Evolutionary conservation across 2,113 vertebrate species (phyloP), one percentile per base, ranked within the genome.

Genomic region (Corythornis cristatus): DNA sequence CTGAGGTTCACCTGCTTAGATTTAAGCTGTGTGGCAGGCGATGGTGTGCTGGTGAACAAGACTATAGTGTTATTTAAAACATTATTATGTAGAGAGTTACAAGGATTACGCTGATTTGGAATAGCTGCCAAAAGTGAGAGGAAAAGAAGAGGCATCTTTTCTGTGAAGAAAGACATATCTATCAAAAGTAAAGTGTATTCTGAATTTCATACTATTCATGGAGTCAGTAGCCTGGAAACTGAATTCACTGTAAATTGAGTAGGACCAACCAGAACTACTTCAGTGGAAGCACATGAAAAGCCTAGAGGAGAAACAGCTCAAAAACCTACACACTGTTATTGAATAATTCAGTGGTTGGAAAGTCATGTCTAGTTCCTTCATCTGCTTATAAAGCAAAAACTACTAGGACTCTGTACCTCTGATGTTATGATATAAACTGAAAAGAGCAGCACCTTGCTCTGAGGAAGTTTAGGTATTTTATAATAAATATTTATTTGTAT

Each of bases 341-440:
- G 81, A 89, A 89, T 92, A 82, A 92, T 92, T 93, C 78, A 89
- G 57, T 9, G 6, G 20, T 15, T 33, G 42, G 64, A 85, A 87
- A 73, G n/a, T 33, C 62, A n/a, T 25, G 28, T 87, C 93, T 31
- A 79, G 75, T 43, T 91, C 50, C 28, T 75, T 1, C n/a, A 92
- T 72, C 72, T 57, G 40, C 26, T 73, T 68, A 48, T 17, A 83
- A 73, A 85, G 15, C 40, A 66, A 68, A 68, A 50, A 4, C 61
- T 50, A 15, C 22, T 17, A 53, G 25, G 4, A 31, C 56, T 70
- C 28, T n/a, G 0, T 23, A 57, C 33, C 67, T 89, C 46, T 88
- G 67, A 73, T 42, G 50, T 76, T 66, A 5, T 15, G 28, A 31
- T 37, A 83, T 23, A 56, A 90, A 51, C 53, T 19, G 74, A 78